Evolutionary conservation across 1,140 invertebrate species (phyloP).

Genomic region (Propsilocerus akamusi): DNA sequence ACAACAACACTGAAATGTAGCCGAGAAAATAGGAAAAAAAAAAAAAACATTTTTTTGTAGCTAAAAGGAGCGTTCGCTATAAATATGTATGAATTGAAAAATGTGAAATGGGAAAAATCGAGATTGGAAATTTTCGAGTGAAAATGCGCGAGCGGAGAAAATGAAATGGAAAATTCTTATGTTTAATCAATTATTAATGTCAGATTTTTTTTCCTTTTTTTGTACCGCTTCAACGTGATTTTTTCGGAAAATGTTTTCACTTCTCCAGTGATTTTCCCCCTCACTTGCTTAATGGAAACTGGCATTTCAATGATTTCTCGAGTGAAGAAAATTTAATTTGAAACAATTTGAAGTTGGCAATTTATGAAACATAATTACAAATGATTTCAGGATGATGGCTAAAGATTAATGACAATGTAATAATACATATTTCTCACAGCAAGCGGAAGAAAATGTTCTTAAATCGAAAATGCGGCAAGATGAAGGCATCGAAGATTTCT

Average conservation of each 20-base stretch:
- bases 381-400: not conserved
- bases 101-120: not conserved
- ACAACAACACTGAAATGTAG: not conserved
- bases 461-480: not conserved
- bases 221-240: not conserved
- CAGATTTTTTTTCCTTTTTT: not conserved
- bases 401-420: not conserved
- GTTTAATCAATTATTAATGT: not conserved
- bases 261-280: no score
- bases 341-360: no score
- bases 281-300: no score
- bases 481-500: not conserved
- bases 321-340: no score
- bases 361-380: no score
- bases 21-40: not conserved
- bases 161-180: not conserved
- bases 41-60: not conserved
- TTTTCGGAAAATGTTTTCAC: no score
- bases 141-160: not conserved
- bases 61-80: not conserved
- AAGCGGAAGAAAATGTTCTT: not conserved
- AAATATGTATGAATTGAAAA: constrained; percentile 4
- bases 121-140: not conserved
- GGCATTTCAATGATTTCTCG: no score
- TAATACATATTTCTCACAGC: not conserved